Evolutionary conservation across 2,113 vertebrate genomes (phyloP), one percentile per base, ranked within the genome.

Genomic region (Mus spicilegus): DNA sequence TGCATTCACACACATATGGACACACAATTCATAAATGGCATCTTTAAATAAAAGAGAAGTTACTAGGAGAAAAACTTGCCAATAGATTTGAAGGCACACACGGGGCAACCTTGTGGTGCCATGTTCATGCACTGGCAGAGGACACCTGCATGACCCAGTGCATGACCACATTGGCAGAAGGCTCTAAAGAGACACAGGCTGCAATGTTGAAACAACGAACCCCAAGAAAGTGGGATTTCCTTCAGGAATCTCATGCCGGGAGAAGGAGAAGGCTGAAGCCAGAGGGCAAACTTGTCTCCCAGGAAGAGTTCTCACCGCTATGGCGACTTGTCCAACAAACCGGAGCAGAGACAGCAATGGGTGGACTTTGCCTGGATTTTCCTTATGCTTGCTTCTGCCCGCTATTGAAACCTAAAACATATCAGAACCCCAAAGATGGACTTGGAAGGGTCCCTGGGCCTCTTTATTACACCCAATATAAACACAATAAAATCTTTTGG

Each of bases 61-160:
- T 69, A 78, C 72, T 22, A 65, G 77, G 72, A 12, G 33, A 65
- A 89, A 78, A n/a, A n/a, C 1, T 69, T 81, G 42, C 46, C 30
- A 33, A 67, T 19, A 65, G 20, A 69, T 87, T 9, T 13, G 56
- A 92, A 84, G 91, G 33, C 67, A 30, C 49, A 93, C 76, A 49
- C 49, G 91, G 36, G 36, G 65, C 17, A 36, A 28, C 7, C 4
- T 82, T 67, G 77, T 36, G 6, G 56, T 36, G n/a, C 56, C 16
- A 0, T 13, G 24, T 10, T 16, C n/a, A 36, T 1, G 26, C 28
- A n/a, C 14, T 19, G 54, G 56, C 51, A 17, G 33, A 17, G 13
- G 26, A 14, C 0, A 42, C 7, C 65, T 24, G 20, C 28, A 1
- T 33, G 72, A 85, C 12, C 7, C 49, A 39, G 10, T 65, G 14